Evolutionary conservation across 2,888 invertebrate genomes (phyloP).

Genomic region (Dinocampus coccinellae): DNA sequence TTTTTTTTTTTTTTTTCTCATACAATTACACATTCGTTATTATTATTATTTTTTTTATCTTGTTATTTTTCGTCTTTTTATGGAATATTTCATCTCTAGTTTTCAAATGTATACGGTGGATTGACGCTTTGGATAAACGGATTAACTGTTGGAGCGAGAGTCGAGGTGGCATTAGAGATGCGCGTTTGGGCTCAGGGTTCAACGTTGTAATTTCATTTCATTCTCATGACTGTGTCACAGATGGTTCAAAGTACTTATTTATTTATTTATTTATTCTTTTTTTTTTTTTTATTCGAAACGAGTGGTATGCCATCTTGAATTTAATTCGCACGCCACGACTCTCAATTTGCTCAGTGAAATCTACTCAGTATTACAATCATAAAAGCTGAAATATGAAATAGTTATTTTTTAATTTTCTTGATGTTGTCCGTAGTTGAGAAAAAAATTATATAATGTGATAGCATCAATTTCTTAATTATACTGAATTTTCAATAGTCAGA

Average conservation of each 20-base stretch:
- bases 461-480: too few species aligned
- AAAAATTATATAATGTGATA: too few species aligned
- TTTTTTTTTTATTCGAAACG: background rate
- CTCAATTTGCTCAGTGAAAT: conserved; percentile 15
- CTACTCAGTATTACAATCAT: background rate
- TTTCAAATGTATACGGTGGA: conserved; percentile 6
- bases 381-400: background rate
- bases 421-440: too few species aligned
- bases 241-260: conserved; percentile 17
- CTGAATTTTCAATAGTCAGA: too few species aligned
- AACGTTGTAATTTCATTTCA: conserved; percentile 26
- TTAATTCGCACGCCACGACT: conserved; percentile 6
- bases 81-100: conserved; percentile 9
- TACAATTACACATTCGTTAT: conserved; percentile 8
- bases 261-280: too few species aligned
- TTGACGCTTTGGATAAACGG: conserved; percentile 14
- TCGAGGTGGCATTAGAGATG: conserved; percentile 1
- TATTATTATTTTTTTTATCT: conserved; percentile 5
- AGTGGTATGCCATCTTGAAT: conserved; percentile 11
- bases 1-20: background rate
- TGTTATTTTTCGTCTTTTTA: background rate
- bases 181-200: conserved; percentile 17
- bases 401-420: background rate
- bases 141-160: conserved; percentile 24
- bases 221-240: conserved; percentile 16